Conservation (phyloP, 2,113 vertebrate genomes). For the Paradoxurus hermaphroditus region DNA sequence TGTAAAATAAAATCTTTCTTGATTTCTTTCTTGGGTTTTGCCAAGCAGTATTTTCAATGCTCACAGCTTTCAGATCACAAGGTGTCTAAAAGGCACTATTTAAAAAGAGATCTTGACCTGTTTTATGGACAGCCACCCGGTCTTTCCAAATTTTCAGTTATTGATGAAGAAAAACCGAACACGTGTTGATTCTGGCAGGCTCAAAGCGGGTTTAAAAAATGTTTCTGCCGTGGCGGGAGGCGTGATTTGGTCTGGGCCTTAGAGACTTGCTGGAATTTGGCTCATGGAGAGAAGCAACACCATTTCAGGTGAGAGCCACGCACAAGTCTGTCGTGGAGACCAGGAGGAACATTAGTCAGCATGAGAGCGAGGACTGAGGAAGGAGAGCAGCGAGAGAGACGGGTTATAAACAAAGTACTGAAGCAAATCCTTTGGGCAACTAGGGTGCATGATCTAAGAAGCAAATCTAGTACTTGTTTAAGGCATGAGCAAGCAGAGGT, state of each 20-base stretch:
- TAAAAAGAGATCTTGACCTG: neutral
- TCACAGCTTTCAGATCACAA: neutral
- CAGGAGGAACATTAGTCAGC: neutral
- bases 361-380: neutral
- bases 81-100: neutral
- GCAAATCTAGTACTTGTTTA: neutral
- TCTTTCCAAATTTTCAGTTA: constrained; percentile 4
- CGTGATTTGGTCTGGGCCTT: neutral
- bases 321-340: neutral
- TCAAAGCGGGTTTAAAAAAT: neutral
- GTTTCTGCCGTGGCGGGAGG: neutral
- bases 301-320: neutral
- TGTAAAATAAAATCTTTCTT: neutral
- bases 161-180: neutral
- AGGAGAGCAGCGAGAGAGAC: neutral
- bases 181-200: neutral
- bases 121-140: neutral
- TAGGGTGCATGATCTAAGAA: neutral
- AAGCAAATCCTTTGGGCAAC: neutral
- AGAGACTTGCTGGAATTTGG: neutral
- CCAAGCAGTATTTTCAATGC: neutral
- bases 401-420: neutral
- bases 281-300: neutral
- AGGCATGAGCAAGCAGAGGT: neutral
- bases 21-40: neutral